Conservation (phyloP, 23 tunicate genomes). For the Halocynthia roretzi region DNA sequence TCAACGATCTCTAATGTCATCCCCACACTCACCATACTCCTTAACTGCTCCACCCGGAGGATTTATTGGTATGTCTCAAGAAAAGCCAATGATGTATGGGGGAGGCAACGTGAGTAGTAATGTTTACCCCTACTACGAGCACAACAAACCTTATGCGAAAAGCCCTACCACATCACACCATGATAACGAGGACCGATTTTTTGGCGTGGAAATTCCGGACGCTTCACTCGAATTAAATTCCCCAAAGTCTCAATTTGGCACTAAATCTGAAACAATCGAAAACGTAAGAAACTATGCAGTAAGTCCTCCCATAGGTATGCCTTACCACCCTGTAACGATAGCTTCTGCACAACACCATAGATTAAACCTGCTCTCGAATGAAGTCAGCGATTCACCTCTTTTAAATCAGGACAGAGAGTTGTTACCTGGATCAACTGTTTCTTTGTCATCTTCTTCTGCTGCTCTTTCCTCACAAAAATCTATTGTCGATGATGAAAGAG, state of each 20-base stretch:
- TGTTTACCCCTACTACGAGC: conserved; percentile 22
- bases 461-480: neutral
- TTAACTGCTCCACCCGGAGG: neutral
- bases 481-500: too few species aligned
- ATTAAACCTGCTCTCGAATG: conserved; percentile 8
- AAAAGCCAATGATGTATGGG: neutral
- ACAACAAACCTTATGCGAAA: neutral
- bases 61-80: neutral
- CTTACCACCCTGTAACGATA: conserved; percentile 22
- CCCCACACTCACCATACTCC: neutral
- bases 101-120: neutral
- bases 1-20: conserved; percentile 1
- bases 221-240: neutral
- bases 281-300: conserved; percentile 12
- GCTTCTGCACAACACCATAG: conserved; percentile 20
- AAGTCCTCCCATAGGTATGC: conserved; percentile 16
- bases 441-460: conserved; percentile 7
- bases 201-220: neutral
- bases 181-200: neutral
- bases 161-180: conserved; percentile 17
- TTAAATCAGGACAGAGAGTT: neutral
- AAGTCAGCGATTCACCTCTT: neutral
- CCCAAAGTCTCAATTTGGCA: neutral
- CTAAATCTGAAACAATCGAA: neutral
- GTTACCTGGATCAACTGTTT: conserved; percentile 14